Percentiles rank a stretch among this genome's conserved stretches.
phyloP scores from a whole-genome alignment of 1,140 invertebrate genomes.

The Drosophila sp. region DNA sequence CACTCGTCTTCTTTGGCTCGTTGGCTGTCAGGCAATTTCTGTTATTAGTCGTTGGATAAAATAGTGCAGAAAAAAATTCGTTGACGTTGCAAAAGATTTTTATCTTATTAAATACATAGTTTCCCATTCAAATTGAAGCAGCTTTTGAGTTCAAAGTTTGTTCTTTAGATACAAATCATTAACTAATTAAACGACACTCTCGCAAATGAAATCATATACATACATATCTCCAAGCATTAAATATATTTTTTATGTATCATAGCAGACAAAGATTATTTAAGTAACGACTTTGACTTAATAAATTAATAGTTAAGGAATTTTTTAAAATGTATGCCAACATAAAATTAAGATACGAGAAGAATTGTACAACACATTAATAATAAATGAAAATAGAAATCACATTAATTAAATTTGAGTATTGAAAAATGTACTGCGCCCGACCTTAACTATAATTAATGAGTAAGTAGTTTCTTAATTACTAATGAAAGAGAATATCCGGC shows the following conservation, averaged over 20 bases:
- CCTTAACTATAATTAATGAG: neutral
- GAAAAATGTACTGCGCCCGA: no score
- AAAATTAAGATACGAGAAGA: no score
- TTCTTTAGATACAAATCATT: slow-evolving; percentile 5
- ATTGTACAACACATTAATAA: no score
- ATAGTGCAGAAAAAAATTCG: slow-evolving; percentile 54
- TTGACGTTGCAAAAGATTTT: slow-evolving; percentile 53
- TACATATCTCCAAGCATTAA: neutral
- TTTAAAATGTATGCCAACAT: no score
- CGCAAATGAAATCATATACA: slow-evolving; percentile 11
- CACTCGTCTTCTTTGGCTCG: slow-evolving; percentile 22
- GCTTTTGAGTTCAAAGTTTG: slow-evolving; percentile 5
- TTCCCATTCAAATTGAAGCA: slow-evolving; percentile 15
- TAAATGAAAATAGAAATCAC: no score
- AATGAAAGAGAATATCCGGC: slow-evolving; percentile 2
- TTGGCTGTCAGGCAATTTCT: slow-evolving; percentile 68
- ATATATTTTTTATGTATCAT: no score
- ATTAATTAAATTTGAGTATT: no score
- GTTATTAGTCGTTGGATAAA: slow-evolving; percentile 54
- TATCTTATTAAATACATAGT: slow-evolving; percentile 70
- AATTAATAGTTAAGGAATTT: no score
- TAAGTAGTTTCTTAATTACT: neutral
- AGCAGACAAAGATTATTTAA: no score
- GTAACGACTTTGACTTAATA: no score
- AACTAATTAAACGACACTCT: slow-evolving; percentile 11